Evolutionary conservation across 1,140 invertebrate species (phyloP).

Genomic region (Zaprionus lachaisei): DNA sequence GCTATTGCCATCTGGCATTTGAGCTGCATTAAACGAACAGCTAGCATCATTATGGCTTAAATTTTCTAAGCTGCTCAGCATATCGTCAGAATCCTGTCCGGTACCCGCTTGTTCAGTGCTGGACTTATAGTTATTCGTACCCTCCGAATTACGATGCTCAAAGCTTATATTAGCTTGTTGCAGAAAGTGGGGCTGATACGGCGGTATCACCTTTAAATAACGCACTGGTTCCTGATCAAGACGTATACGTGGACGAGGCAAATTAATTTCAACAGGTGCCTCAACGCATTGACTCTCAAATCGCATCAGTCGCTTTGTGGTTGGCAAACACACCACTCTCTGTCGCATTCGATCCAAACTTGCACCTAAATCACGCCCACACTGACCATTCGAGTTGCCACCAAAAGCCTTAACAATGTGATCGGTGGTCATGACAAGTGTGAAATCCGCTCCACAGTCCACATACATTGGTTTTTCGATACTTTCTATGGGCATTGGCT

Average conservation of each 20-base stretch:
- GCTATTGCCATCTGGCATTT: slow-evolving; percentile 52
- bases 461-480: slow-evolving; percentile 84
- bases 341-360: slow-evolving; percentile 73
- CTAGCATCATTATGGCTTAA: slow-evolving; percentile 75
- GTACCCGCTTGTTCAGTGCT: slow-evolving; percentile 71
- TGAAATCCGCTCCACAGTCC: slow-evolving; percentile 87
- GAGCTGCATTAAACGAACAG: slow-evolving; percentile 62
- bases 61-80: slow-evolving; percentile 81
- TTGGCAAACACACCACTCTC: slow-evolving; percentile 76
- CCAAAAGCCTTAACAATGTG: slow-evolving; percentile 87
- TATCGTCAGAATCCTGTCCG: slow-evolving; percentile 78
- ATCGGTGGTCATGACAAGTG: slow-evolving; percentile 86
- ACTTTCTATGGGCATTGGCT: slow-evolving; percentile 80
- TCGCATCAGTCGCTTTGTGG: slow-evolving; percentile 80
- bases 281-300: slow-evolving; percentile 81
- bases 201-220: slow-evolving; percentile 81
- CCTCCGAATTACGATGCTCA: slow-evolving; percentile 59
- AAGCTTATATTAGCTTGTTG: slow-evolving; percentile 76
- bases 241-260: slow-evolving; percentile 78
- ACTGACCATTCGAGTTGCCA: slow-evolving; percentile 87
- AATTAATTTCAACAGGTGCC: slow-evolving; percentile 74
- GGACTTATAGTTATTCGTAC: slow-evolving; percentile 68
- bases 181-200: slow-evolving; percentile 74
- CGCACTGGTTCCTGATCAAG: slow-evolving; percentile 74
- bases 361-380: slow-evolving; percentile 75